Evolutionary conservation across 2,113 vertebrate genomes (phyloP).

Genomic region (human (Homo sapiens)): DNA sequence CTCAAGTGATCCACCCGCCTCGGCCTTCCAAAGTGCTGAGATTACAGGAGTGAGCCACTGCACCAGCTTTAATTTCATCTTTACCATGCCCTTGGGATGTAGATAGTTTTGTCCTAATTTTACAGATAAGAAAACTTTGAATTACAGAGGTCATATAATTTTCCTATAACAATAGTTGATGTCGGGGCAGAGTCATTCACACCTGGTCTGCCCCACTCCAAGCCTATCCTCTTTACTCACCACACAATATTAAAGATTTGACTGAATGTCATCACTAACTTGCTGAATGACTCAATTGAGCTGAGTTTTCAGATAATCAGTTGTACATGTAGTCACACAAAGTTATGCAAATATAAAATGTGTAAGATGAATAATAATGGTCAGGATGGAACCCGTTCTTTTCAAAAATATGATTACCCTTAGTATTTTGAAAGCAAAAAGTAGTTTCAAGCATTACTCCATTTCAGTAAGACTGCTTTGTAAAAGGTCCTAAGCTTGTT

Average conservation of each 20-base stretch:
- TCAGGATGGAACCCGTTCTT: neutral
- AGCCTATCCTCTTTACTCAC: neutral
- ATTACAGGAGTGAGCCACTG: too few relatives aligned
- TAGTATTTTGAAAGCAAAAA: slow-evolving; percentile 31
- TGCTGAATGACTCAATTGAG: neutral
- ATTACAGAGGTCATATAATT: neutral
- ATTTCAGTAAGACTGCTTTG: neutral
- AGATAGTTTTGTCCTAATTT: neutral
- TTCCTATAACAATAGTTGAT: neutral
- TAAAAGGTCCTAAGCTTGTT: neutral
- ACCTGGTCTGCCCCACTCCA: neutral
- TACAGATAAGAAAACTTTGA: neutral
- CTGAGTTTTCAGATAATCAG: neutral
- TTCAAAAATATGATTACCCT: neutral
- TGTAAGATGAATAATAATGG: neutral
- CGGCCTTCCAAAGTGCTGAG: too few relatives aligned
- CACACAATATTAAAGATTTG: neutral
- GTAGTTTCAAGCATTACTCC: neutral
- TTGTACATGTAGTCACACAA: neutral
- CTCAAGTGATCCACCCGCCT: too few relatives aligned
- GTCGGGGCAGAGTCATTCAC: neutral
- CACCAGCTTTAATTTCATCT: neutral
- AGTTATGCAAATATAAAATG: neutral
- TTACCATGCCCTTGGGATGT: neutral
- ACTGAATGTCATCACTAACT: neutral